Base-by-base conservation (phyloP, 2,797 vertebrate species). In the Sparus aurata region DNA sequence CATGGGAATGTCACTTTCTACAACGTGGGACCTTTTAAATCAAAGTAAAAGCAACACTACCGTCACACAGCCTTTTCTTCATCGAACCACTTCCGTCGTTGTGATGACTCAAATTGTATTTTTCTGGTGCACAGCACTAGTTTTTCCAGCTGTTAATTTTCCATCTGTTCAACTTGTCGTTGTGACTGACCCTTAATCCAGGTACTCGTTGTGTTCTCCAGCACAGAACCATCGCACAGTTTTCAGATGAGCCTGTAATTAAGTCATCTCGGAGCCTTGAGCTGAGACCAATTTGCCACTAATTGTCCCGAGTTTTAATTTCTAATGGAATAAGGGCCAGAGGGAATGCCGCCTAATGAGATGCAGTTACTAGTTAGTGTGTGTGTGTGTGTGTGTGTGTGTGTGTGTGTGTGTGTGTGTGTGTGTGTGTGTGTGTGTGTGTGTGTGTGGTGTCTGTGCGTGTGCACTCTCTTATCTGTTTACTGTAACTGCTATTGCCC, bases 301-400 rank as follows among this genome's bases (percentile, higher is more conserved):
- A 95, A 95, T 95, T 94, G 91, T 94, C 89, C 86, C 27, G 77
- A 92, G 92, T 94, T 94, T 94, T 95, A 93, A 94, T 94, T 95
- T 95, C 92, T 93, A 94, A 94, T 94, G 91, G 91, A 94, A 87
- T 91, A 86, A 92, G 90, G 85, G 92, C 93, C 90, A 85, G 88
- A 86, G 91, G 93, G 94, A 93, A 90, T 76, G 78, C 59, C 2
- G 74, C 82, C 77, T 95, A 95, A 94, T 92, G 91, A 94, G 92
- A 88, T 85, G 82, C 88, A 78, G 79, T 89, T 88, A 85, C 82
- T 71, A n/a, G 60, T 63, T 55, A 54, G 49, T 74, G 49, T 52
- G 77, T 68, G 23, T 58, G 62, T 20, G 45, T 69, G 45, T 68
- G 61, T 60, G 57, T 53, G 43, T 67, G 71, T 54, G 76, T 71